Conservation (phyloP, 2,113 vertebrate genomes). For the Sisor rabdophorus region DNA sequence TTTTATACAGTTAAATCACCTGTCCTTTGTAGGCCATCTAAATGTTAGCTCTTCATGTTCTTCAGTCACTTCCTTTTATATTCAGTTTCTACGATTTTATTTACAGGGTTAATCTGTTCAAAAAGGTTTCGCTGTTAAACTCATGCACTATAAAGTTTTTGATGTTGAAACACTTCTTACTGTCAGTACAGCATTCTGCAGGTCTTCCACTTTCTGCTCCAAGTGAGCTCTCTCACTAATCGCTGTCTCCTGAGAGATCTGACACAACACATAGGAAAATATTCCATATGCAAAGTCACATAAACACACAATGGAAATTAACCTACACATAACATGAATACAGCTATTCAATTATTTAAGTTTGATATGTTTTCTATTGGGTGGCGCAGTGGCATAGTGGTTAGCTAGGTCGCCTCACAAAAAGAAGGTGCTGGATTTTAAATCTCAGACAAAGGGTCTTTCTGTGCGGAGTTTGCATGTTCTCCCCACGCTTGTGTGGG, state of each 20-base stretch:
- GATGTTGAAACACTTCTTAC: constrained; percentile 57
- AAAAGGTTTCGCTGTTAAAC: neutral
- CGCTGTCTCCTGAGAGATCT: constrained; percentile 75
- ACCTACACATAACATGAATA: constrained; percentile 4
- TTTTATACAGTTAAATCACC: neutral
- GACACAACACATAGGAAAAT: constrained; percentile 44
- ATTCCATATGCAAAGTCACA: neutral
- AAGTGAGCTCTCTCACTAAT: constrained; percentile 76
- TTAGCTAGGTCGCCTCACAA: too few species aligned
- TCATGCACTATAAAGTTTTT: neutral
- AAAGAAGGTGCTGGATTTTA: too few species aligned
- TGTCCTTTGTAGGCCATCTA: neutral
- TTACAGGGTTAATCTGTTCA: neutral
- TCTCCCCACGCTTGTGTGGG: too few species aligned
- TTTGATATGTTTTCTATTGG: too few species aligned
- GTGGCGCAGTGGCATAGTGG: too few species aligned
- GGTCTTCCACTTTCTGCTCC: constrained; percentile 76
- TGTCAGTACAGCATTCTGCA: constrained; percentile 69
- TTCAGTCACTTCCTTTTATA: neutral
- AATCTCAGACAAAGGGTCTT: too few species aligned
- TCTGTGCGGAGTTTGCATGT: too few species aligned
- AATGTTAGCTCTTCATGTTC: neutral
- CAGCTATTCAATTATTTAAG: constrained; percentile 25
- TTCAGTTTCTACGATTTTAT: neutral
- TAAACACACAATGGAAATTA: neutral